Percentiles rank a stretch among this genome's conserved stretches.
These are phyloP conservation scores for Chorisops tibialis DNA, from an alignment of 2,888 invertebrate genomes.

Conservation along the genomic window DNA sequence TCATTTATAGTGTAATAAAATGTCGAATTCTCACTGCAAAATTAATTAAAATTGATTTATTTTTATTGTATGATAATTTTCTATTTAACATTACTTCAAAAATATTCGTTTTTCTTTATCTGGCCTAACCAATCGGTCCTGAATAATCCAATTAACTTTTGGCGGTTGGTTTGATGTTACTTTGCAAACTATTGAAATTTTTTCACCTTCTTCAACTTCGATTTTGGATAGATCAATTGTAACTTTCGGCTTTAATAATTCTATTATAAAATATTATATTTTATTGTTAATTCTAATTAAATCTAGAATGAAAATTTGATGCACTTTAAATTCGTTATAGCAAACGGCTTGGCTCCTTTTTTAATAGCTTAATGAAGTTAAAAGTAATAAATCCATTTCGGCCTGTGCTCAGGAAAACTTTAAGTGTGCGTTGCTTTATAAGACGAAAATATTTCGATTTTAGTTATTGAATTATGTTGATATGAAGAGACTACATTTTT, in stretches of 20 bases:
- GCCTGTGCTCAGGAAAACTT: no score
- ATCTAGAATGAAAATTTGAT: no score
- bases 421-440: no score
- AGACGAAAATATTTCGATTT: no score
- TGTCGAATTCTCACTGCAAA: neutral
- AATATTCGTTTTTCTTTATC: neutral
- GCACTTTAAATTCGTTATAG: no score
- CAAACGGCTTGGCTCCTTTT: no score
- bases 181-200: conserved; percentile 58
- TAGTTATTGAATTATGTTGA: no score
- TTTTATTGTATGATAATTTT: no score
- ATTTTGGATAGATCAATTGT: conserved; percentile 23
- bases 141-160: conserved; percentile 36
- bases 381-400: no score
- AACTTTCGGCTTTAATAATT: conserved; percentile 7
- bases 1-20: conserved; percentile 17
- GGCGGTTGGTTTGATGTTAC: conserved; percentile 64
- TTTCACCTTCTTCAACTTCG: conserved; percentile 41
- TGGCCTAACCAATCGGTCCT: neutral
- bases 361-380: no score
- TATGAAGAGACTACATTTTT: no score
- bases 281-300: no score
- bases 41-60: neutral
- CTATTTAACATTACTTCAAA: neutral
- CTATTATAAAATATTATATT: neutral